Base-by-base conservation (phyloP, 2,797 vertebrate genomes). In the Craterocephalus amniculus region DNA sequence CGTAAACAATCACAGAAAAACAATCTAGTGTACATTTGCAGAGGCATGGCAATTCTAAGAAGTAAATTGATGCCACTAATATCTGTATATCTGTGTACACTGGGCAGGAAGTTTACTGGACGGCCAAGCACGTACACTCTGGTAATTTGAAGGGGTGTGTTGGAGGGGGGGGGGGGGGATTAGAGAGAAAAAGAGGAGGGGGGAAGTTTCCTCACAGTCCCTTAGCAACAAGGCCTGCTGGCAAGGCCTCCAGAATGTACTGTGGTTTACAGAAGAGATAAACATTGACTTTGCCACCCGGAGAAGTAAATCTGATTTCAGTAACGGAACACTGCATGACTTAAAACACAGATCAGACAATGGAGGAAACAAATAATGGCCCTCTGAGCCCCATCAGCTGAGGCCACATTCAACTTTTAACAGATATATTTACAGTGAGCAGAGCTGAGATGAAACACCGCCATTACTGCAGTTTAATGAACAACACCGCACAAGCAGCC, bases 81-180 rank as follows among this genome's bases (percentile, higher is more conserved):
- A 90, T 91, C 88, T 67, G 79, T 65, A 45, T 65, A 94, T 94
- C 90, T 93, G 91, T 87, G 81, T 91, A 92, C 74, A 78, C 67
- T 24, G 80, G 84, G 91, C 93, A 94, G 94, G 93, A 94, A 94
- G 92, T 94, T 93, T 93, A 93, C 91, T 82, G 87, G 80, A 88
- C 81, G 59, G 89, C 71, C 76, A 74, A 74, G 91, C 91, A 92
- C 88, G 91, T 93, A 93, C 87, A 67, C 89, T 87, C 68, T 7
- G 58, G 66, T 78, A 82, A 88, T 89, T 87, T 85, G 73, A 55
- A 74, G 81, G 84, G 80, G 73, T 77, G 83, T 68, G 55, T 3
- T 34, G 32, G 32, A 1, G 32, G 1, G 9, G 3, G 32, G 66
- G 48, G 34, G 64, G 70, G 75, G 77, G 73, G 64, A 52, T 80